Conservation (phyloP, 2,113 vertebrate genomes). For the human region GRCh38 chrY:26038501-26039000, state of each 20-base stretch:
- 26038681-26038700: background rate
- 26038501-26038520: too few species aligned
- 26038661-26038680: background rate
- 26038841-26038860: background rate
- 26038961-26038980: background rate
- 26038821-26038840: background rate
- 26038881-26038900: background rate
- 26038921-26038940: background rate
- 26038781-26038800: background rate
- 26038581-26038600: too few species aligned
- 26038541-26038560: too few species aligned
- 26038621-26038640: background rate
- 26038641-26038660: background rate
- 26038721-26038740: background rate
- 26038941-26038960: background rate
- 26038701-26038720: background rate
- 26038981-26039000: background rate
- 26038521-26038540: too few species aligned
- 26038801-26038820: background rate
- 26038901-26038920: background rate
- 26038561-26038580: too few species aligned
- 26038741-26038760: background rate
- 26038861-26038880: background rate
- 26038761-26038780: background rate
- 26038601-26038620: too few species aligned